These are phyloP conservation scores for Nothobranchius furzeri DNA, from an alignment of 2,113 vertebrate genomes.

Conservation along the genomic window DNA sequence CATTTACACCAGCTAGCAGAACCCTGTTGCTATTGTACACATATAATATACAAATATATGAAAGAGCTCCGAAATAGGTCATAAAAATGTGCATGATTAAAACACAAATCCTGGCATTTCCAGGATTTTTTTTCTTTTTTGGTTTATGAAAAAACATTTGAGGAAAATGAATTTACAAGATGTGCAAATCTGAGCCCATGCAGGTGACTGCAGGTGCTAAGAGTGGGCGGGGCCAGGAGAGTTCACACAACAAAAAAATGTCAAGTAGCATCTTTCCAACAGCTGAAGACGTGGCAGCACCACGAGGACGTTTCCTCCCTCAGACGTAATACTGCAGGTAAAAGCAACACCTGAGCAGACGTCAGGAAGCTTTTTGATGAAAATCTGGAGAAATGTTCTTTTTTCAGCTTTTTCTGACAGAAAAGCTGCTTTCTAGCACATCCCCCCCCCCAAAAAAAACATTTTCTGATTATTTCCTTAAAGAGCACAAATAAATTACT, in stretches of 20 bases:
- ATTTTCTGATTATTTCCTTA: neutral
- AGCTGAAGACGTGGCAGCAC: neutral
- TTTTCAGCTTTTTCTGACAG: no score
- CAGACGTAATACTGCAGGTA: conserved; percentile 54
- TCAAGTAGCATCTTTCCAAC: conserved; percentile 17
- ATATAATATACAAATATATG: conserved; percentile 65
- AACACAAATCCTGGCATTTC: conserved; percentile 9
- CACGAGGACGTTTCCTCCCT: conserved; percentile 5
- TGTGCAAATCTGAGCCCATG: conserved; percentile 73
- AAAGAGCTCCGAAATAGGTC: conserved; percentile 41
- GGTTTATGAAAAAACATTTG: conserved; percentile 63
- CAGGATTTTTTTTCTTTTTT: conserved; percentile 32
- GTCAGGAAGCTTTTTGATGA: neutral
- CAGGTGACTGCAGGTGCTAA: conserved; percentile 58
- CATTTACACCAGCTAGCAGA: conserved; percentile 60
- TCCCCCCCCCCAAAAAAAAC: neutral
- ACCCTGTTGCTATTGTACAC: conserved; percentile 66
- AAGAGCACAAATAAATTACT: conserved; percentile 3
- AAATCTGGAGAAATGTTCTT: no score
- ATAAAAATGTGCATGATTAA: conserved; percentile 64
- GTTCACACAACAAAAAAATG: conserved; percentile 11
- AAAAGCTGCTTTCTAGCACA: no score
- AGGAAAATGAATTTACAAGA: conserved; percentile 42
- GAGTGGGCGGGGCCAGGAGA: conserved; percentile 7
- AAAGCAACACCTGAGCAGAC: conserved; percentile 12